Base-by-base conservation (phyloP, 2,888 invertebrate genomes). In the Amphipoea lucens region DNA sequence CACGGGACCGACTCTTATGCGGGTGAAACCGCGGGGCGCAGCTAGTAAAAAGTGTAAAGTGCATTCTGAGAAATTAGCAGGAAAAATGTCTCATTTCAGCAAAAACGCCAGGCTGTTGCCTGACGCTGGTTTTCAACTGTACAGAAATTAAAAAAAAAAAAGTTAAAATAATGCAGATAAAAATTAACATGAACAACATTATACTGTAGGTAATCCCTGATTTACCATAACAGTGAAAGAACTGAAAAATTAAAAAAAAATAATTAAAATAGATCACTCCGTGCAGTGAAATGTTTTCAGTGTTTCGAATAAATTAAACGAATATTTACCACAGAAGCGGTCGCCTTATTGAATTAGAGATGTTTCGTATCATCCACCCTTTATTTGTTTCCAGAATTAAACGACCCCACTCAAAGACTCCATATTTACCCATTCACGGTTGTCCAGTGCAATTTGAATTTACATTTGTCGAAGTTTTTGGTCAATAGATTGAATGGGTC, bases 381-480 rank as follows among this genome's bases (percentile, higher is more conserved):
- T 63, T 84, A 74, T 67, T 84, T 82, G 74, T 74, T 66, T 84
- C 48, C 20, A 20, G 62, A 69, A 79, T 74, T 70, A 70, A 69
- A 54, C 14, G 23, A 63, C 12, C 66, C 20, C 45, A 68, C 40
- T 76, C n/a, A 29, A 36, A 42, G 14, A 74, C 11, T 6, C 7
- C 17, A 11, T 81, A 66, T 60, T 74, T 74, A 62, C 23, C 4
- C n/a, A 48, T n/a, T n/a, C 9, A n/a, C 36, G 23, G 40, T 14
- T 17, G 29, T 74, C 23, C 23, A n/a, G 42, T 67, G 17, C 3
- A 14, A 48, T 40, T 54, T 29, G 17, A 60, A 36, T 66, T 80
- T 54, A 81, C n/a, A 23, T 12, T 7, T 40, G 54, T 9, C 0
- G 17, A 76, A 45, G 20, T 45, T 23, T 23, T 42, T 17, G 29